Evolutionary conservation across 1,140 invertebrate genomes (phyloP), one percentile per base, ranked within the genome.

Genomic region (Atta colombica): DNA sequence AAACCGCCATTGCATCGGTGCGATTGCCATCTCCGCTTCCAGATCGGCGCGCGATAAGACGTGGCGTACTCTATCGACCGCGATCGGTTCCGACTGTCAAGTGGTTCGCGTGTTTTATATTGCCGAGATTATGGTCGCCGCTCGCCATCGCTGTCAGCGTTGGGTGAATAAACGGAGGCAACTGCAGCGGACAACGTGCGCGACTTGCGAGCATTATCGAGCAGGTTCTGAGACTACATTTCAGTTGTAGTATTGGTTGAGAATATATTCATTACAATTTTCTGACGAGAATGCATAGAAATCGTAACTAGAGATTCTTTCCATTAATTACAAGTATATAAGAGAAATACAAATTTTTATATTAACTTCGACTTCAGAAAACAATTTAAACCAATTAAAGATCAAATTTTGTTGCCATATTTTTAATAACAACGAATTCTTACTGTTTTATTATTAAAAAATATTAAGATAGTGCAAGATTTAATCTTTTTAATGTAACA

Each of bases 1-100:
- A 81, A 69, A 80, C 28, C 45, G 31, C 49, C 35, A 49, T 68
- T 45, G 60, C 35, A 49, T 68, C 61, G 60, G 55, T 35, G 63
- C 31, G 77, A 81, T 81, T 58, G 65, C 78, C 65, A 81, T 81
- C 78, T 71, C 78, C 66, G 66, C 78, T 71, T 81, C 65, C 31
- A 81, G 78, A 81, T 81, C 35, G 65, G 51, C n/a, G 49, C 18
- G 77, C 21, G 78, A 81, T 81, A 81, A 81, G 58, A 35, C 51
- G 51, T 69, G 28, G n/a, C 77, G 16, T 63, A 77, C 39, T 16
- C 49, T 77, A 85, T 77, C 72, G 58, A 39, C 49, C 74, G 55
- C 68, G 25, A 69, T 72, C 66, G 66, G 51, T 45, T 25, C 25
- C 25, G 25, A 25, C 25, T 35, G 55, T 35, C 31, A 69, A 61